Conservation (phyloP, 2,888 invertebrate genomes). For the Rugalucina vietnamica region DNA sequence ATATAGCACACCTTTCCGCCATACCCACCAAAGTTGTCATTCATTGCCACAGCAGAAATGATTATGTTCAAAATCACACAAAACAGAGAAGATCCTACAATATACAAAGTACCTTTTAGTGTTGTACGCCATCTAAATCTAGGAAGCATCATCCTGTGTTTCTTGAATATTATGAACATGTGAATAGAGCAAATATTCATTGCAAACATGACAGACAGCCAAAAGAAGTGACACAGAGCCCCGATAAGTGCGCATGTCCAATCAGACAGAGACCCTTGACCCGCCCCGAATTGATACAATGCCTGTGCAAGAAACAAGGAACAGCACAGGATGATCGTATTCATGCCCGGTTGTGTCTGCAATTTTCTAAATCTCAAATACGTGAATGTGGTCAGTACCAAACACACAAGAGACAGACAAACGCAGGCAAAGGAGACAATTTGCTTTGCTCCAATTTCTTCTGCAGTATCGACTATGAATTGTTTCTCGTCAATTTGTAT, state of each 20-base stretch:
- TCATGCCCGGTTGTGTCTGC: not conserved
- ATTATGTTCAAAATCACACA: constrained; percentile 24
- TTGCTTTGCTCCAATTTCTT: not conserved
- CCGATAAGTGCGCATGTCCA: not conserved
- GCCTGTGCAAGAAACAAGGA: not conserved
- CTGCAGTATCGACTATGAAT: not conserved
- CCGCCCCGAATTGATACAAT: not conserved
- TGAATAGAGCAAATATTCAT: not conserved
- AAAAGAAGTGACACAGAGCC: not conserved
- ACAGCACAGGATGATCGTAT: not conserved
- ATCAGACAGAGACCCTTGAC: not conserved
- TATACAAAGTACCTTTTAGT: constrained; percentile 18
- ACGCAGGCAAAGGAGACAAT: not conserved
- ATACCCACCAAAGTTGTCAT: constrained; percentile 23
- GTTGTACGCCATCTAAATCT: not conserved
- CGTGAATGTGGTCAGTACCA: not conserved
- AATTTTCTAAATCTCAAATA: not conserved
- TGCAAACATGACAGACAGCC: not conserved
- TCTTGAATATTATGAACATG: not conserved
- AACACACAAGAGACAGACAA: not conserved
- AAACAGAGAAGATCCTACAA: not conserved
- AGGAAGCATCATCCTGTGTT: not conserved
- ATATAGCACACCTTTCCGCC: constrained; percentile 46
- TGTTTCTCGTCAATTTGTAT: not conserved
- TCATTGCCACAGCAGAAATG: not conserved